phyloP scores from a whole-genome alignment of 2,113 vertebrate genomes.

The Leucopsar rothschildi region DNA sequence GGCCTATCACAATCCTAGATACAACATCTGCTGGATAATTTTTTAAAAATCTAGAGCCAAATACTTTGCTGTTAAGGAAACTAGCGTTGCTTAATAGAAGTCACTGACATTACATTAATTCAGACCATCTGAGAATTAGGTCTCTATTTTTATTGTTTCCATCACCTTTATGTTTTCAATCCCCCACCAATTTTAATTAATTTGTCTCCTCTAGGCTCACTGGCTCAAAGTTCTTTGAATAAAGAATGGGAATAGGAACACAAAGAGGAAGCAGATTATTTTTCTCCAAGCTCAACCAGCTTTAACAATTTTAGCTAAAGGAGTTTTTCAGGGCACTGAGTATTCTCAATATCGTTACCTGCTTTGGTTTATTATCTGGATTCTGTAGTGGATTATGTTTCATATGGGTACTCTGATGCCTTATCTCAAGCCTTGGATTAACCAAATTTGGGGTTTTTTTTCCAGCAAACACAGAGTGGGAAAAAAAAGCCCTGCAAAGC shows the following conservation, averaged over 20 bases:
- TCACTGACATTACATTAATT: neutral
- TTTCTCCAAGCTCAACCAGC: neutral
- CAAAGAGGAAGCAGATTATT: neutral
- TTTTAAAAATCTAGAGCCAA: neutral
- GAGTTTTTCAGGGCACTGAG: neutral
- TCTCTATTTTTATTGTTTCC: neutral
- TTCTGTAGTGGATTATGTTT: neutral
- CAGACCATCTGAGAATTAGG: neutral
- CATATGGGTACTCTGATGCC: neutral
- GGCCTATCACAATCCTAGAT: neutral
- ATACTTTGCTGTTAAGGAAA: neutral
- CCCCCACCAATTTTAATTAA: neutral
- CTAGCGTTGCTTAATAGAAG: neutral
- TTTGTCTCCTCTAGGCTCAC: neutral
- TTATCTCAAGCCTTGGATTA: neutral
- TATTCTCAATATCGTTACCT: neutral
- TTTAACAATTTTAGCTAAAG: neutral
- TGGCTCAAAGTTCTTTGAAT: neutral
- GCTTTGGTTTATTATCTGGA: neutral
- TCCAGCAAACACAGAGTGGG: neutral
- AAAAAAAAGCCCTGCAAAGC: neutral
- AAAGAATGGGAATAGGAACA: neutral
- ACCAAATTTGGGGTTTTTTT: neutral
- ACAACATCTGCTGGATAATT: neutral
- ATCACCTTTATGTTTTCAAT: neutral